phyloP scores from a whole-genome alignment of 2,888 invertebrate species.

The Chironomus tentans region DNA sequence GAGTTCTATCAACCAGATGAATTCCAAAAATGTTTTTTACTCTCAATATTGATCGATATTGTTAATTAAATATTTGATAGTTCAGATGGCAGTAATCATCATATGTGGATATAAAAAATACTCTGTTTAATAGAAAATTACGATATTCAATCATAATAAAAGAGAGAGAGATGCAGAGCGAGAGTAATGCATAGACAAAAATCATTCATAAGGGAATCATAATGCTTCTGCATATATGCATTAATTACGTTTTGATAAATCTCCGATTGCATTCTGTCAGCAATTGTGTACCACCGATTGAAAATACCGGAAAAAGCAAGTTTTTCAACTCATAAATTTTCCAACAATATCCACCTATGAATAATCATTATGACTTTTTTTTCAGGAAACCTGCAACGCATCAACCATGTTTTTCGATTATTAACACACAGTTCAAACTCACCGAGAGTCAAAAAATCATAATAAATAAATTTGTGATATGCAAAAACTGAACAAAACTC shows the following conservation, averaged over 20 bases:
- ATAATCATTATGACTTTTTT: not conserved
- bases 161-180: not conserved
- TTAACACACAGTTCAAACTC: not conserved
- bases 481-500: not conserved
- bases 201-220: not conserved
- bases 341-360: not conserved
- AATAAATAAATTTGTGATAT: not conserved
- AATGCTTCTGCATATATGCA: not conserved
- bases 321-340: conserved; percentile 13
- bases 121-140: too few species aligned
- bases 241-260: conserved; percentile 18
- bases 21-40: too few species aligned
- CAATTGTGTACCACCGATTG: not conserved
- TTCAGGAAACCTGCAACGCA: not conserved
- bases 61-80: too few species aligned
- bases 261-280: conserved; percentile 21
- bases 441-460: not conserved
- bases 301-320: conserved; percentile 7
- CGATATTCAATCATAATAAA: not conserved
- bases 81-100: too few species aligned
- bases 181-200: not conserved
- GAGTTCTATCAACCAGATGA: too few species aligned
- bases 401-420: not conserved
- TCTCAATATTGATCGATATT: too few species aligned
- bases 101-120: too few species aligned